Conservation (phyloP, 2,888 invertebrate species). For the Gasteruption jaculator region DNA sequence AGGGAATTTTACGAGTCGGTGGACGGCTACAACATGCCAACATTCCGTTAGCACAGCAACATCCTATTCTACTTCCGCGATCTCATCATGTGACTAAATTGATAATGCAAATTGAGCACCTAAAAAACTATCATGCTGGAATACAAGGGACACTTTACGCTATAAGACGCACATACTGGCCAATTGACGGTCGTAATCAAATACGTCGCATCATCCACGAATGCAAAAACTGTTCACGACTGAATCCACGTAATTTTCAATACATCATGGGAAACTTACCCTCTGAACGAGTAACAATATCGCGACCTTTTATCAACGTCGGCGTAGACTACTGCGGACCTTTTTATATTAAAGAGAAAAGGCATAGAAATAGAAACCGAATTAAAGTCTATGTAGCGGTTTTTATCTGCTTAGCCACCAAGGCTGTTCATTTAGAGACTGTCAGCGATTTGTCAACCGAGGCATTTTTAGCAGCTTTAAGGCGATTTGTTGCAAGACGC, state of each 20-base stretch:
- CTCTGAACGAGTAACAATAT: slow-evolving; percentile 20
- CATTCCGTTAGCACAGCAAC: too few relatives aligned
- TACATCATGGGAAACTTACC: slow-evolving; percentile 34
- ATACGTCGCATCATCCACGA: slow-evolving; percentile 16
- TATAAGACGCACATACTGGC: slow-evolving; percentile 27
- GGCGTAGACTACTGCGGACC: slow-evolving; percentile 35
- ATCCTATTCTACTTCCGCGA: too few relatives aligned
- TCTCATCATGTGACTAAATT: too few relatives aligned
- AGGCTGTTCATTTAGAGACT: slow-evolving; percentile 38
- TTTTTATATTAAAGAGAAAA: slow-evolving; percentile 25
- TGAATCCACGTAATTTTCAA: background rate
- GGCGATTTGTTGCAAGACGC: slow-evolving; percentile 35
- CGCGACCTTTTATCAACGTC: slow-evolving; percentile 26
- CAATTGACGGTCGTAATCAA: slow-evolving; percentile 21
- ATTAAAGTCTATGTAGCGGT: slow-evolving; percentile 21
- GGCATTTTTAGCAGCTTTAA: slow-evolving; percentile 34
- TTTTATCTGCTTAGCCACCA: slow-evolving; percentile 35
- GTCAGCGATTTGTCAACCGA: slow-evolving; percentile 33
- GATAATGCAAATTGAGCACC: too few relatives aligned
- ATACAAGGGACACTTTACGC: slow-evolving; percentile 25
- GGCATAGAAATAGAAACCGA: slow-evolving; percentile 16
- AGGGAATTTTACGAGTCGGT: too few relatives aligned
- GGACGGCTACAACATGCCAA: too few relatives aligned
- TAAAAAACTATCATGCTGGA: slow-evolving; percentile 26
- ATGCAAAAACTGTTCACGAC: slow-evolving; percentile 14